Evolutionary conservation across 2,113 vertebrate genomes (phyloP).

Genomic region (Myocastor coypus): DNA sequence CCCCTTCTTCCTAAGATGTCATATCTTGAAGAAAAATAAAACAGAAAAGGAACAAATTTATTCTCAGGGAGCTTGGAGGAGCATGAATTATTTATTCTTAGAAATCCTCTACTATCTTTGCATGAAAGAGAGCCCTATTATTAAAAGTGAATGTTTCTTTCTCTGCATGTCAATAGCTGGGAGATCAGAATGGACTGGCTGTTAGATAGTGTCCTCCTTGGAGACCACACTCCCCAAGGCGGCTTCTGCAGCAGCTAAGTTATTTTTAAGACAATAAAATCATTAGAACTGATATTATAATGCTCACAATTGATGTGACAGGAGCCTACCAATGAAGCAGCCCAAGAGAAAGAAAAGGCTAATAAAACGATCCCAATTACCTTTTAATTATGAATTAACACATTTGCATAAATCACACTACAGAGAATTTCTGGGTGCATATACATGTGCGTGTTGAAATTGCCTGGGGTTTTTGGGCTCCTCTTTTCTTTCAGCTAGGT

Average conservation of each 20-base stretch:
- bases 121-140: constrained; percentile 84
- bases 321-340: constrained; percentile 63
- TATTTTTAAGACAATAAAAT: constrained; percentile 82
- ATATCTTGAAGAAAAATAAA: constrained; percentile 87
- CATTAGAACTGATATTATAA: constrained; percentile 78
- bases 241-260: constrained; percentile 44
- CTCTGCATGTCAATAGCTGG: constrained; percentile 82
- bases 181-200: constrained; percentile 80
- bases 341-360: constrained; percentile 71
- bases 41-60: constrained; percentile 87
- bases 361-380: constrained; percentile 72
- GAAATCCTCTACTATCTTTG: constrained; percentile 85
- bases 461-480: constrained; percentile 57
- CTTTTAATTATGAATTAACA: constrained; percentile 75
- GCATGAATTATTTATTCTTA: constrained; percentile 88
- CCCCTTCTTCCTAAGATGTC: constrained; percentile 82
- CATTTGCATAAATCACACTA: constrained; percentile 73
- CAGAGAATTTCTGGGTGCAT: constrained; percentile 59
- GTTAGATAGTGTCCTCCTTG: constrained; percentile 74
- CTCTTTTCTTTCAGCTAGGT: constrained; percentile 48
- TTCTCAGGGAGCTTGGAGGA: constrained; percentile 84
- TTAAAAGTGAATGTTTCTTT: constrained; percentile 84
- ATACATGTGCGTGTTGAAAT: constrained; percentile 54
- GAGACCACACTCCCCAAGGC: constrained; percentile 75
- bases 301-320: constrained; percentile 74